These are phyloP conservation scores for Halisarca cf. caerulea DNA, from an alignment of 37 sponge, comb jelly and placozoan genomes.

Conservation along the genomic window DNA sequence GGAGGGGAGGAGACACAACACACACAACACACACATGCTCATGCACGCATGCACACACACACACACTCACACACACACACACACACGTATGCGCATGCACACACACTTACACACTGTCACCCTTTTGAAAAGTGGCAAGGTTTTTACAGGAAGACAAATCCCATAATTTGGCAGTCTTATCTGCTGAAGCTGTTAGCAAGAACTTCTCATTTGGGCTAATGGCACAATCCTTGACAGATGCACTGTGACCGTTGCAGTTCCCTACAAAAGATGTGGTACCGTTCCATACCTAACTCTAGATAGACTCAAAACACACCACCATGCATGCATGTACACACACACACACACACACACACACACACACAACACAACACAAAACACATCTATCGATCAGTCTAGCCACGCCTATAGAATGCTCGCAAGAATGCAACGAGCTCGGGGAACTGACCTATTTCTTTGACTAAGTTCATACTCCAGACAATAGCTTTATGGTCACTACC, in stretches of 20 bases:
- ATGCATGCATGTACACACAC: no score
- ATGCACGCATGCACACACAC: neutral
- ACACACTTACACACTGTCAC: conserved; percentile 33
- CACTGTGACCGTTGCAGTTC: conserved; percentile 43
- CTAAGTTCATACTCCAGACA: conserved; percentile 61
- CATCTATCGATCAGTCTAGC: no score
- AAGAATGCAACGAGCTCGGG: no score
- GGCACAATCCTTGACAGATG: conserved; percentile 53
- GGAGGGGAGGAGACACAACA: neutral
- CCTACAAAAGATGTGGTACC: no score
- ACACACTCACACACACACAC: conserved; percentile 1
- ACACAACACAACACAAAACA: no score
- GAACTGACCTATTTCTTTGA: conserved; percentile 43
- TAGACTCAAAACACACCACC: no score
- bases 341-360: no score
- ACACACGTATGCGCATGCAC: neutral
- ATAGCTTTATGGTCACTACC: conserved; percentile 58
- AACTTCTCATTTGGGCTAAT: conserved; percentile 71
- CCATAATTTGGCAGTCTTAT: conserved; percentile 64
- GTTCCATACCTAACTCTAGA: no score
- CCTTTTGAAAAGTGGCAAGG: conserved; percentile 43
- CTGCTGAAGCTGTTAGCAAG: conserved; percentile 66
- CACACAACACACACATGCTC: neutral
- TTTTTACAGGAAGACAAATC: conserved; percentile 41
- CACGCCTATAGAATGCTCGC: no score